phyloP scores from a whole-genome alignment of 1,140 invertebrate genomes.

The Spodoptera frugiperda region DNA sequence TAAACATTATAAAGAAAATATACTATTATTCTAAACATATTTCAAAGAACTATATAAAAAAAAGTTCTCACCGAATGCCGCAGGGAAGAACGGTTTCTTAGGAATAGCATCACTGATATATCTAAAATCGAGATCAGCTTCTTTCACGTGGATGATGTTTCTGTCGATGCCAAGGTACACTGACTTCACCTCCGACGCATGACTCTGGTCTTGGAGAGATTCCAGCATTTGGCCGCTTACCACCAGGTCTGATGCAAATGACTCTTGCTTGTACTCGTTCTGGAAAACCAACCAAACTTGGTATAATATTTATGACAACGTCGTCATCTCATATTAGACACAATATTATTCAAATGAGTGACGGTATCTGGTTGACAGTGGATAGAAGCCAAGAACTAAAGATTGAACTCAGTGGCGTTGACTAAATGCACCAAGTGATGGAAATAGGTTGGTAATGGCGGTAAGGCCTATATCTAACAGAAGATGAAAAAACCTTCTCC shows the following conservation, averaged over 20 bases:
- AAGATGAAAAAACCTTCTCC: no score
- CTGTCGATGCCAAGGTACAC: slow-evolving; percentile 76
- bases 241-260: slow-evolving; percentile 30
- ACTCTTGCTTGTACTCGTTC: slow-evolving; percentile 31
- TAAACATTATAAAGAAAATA: neutral
- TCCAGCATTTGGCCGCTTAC: slow-evolving; percentile 67
- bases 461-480: no score
- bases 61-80: slow-evolving; percentile 73
- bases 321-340: no score
- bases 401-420: no score
- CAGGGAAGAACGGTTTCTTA: slow-evolving; percentile 79
- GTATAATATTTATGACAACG: no score
- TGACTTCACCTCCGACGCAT: slow-evolving; percentile 53
- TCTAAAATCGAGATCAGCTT: slow-evolving; percentile 79
- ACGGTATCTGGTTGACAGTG: no score
- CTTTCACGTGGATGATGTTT: slow-evolving; percentile 65
- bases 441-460: no score
- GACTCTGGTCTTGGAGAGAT: slow-evolving; percentile 57
- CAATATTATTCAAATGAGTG: no score
- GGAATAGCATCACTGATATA: slow-evolving; percentile 82
- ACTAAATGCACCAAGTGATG: no score
- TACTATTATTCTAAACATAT: neutral
- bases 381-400: no score
- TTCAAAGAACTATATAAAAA: neutral
- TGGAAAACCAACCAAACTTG: slow-evolving; percentile 27